phyloP scores from a whole-genome alignment of 2,113 vertebrate species.

The Colossoma macropomum region DNA sequence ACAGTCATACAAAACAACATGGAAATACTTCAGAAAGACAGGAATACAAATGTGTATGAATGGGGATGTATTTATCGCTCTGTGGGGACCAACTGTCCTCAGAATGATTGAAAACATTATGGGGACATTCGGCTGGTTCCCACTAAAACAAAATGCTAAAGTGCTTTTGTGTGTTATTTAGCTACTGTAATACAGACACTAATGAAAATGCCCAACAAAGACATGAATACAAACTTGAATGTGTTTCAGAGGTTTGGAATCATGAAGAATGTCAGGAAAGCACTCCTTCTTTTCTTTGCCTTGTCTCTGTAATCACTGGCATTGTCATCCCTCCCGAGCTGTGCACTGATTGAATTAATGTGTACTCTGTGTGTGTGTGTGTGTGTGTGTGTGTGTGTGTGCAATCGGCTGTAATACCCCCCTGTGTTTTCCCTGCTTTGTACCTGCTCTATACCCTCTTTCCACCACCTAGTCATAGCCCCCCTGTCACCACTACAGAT shows the following conservation, averaged over 20 bases:
- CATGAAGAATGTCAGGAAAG: not conserved
- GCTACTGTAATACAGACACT: too few species aligned
- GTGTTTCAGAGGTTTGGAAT: not conserved
- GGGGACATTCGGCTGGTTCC: too few species aligned
- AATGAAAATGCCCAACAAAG: not conserved
- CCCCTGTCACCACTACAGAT: conserved; percentile 39
- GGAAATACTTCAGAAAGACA: too few species aligned
- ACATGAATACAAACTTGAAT: not conserved
- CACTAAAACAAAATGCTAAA: too few species aligned
- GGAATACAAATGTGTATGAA: too few species aligned
- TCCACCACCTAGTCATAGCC: conserved; percentile 10
- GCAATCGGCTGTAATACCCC: conserved; percentile 6
- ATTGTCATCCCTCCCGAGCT: conserved; percentile 10
- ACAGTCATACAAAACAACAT: too few species aligned
- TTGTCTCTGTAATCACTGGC: conserved; percentile 1
- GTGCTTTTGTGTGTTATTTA: too few species aligned
- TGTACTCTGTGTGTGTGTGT: not conserved
- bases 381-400: not conserved
- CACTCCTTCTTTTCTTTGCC: not conserved
- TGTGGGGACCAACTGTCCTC: not conserved
- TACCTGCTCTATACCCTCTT: conserved; percentile 18
- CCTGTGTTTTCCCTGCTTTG: not conserved
- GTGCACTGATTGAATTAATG: conserved; percentile 43
- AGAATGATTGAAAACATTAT: too few species aligned
- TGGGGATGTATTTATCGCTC: not conserved